Evolutionary conservation across 2,797 vertebrate genomes (phyloP), one percentile per base, ranked within the genome.

Genomic region (Pagetopsis macropterus): DNA sequence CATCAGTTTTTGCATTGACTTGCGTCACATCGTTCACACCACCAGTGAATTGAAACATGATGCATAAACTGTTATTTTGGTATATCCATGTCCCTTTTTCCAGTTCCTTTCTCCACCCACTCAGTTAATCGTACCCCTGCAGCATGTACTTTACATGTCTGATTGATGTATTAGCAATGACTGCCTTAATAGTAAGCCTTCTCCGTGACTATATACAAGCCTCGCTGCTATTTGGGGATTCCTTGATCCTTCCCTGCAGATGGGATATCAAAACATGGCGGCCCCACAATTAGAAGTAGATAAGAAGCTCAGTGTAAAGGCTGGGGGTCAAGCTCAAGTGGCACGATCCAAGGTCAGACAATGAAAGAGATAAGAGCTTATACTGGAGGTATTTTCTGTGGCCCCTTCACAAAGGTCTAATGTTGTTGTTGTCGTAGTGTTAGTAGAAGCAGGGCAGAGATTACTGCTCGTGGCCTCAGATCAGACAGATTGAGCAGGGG

Each of bases 241-340:
- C 75, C 58, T 72, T 64, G 19, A 82, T 81, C 70, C 74, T 49
- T 56, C 56, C 40, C 65, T 52, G 40, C 79, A 79, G 85, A 81
- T 75, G 77, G 71, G 65, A 70, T 63, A 84, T 78, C 43, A 58
- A 76, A 90, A 83, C 77, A 73, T 1, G 49, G 19, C 60, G 21
- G 10, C 45, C 51, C 49, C 49, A 74, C 72, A 84, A 83, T 88
- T 84, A 82, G 77, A 77, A 77, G 68, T 43, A 87, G 77, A 88
- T 84, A 85, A 88, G 76, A 37, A 81, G 87, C 81, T 90, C 77
- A 79, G 70, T 5, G 0, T 51, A 43, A 59, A 66, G 41, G 27
- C 71, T 40, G 4, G 0, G 21, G 83, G 73, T 83, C 72, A 78
- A 75, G 61, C 75, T 72, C n/a, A 37, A 15, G 61, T 27, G 12